Base-by-base conservation (phyloP, 2,888 invertebrate genomes). In the Leptarthrus brevirostris region DNA sequence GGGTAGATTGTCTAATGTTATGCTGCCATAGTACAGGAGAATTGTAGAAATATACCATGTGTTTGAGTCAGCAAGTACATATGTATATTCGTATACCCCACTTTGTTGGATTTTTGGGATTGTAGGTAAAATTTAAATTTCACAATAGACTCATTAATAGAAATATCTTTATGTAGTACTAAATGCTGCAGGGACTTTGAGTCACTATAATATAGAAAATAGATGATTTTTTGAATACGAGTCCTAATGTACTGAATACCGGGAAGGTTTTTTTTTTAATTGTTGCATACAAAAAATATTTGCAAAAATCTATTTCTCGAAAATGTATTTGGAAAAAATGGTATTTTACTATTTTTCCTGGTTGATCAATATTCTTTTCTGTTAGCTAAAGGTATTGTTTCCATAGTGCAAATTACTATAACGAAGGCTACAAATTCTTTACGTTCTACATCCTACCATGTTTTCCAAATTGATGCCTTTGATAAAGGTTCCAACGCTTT, bases 161-260 rank as follows among this genome's bases (percentile, higher is more conserved):
- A n/a, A n/a, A n/a, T n/a, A n/a, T n/a, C n/a, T n/a, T n/a, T n/a
- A n/a, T n/a, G n/a, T n/a, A n/a, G n/a, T n/a, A n/a, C n/a, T n/a
- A n/a, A n/a, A n/a, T n/a, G n/a, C n/a, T n/a, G n/a, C n/a, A n/a
- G n/a, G n/a, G 72, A 74, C 14, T 74, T 74, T 71, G 69, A 54
- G 70, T 74, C 47, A 30, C 71, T 74, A 36, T 58, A 58, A 24
- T 58, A 8, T 36, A 58, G 36, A 58, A 58, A 58, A 36, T 34
- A 18, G 16, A 3, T 58, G 36, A 40, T 56, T 54, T 74, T 74
- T 74, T 74, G 69, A 56, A 71, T 54, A 54, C 44, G 64, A 26
- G 24, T 64, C 64, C 47, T 64, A n/a, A 64, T 40, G 24, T 47
- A 24, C 26, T 22, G 20, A 47, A 24, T 47, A 24, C 22, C 26